Percentiles rank a stretch among this genome's conserved stretches.
Conservation (phyloP, 2,888 invertebrate species). For the Mythimna vitellina region DNA sequence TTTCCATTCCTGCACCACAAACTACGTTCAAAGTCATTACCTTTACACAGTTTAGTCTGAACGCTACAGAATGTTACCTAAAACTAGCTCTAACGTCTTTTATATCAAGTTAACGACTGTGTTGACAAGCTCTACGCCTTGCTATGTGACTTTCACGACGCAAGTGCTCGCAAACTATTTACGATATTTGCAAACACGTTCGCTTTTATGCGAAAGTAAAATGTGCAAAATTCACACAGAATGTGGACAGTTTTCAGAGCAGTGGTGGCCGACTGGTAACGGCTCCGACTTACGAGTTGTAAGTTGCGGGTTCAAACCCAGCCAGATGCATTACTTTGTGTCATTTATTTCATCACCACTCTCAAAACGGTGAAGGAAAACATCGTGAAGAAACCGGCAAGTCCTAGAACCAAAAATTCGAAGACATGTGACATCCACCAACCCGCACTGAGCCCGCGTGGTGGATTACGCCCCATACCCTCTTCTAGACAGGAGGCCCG, state of each 20-base stretch:
- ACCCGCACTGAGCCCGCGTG: no score
- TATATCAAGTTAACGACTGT: slow-evolving; percentile 68
- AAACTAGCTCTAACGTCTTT: slow-evolving; percentile 49
- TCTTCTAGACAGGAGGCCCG: no score
- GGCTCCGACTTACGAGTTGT: no score
- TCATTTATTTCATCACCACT: no score
- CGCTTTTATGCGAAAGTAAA: slow-evolving; percentile 20
- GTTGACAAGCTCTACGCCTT: slow-evolving; percentile 65
- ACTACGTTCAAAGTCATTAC: slow-evolving; percentile 7
- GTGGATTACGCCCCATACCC: no score
- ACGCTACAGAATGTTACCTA: slow-evolving; percentile 42
- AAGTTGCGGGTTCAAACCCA: no score
- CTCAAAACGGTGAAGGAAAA: no score
- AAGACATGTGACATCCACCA: no score
- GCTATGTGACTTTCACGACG: slow-evolving; percentile 48
- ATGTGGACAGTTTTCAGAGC: neutral
- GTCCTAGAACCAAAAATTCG: no score
- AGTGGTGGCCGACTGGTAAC: no score
- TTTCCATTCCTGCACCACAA: neutral
- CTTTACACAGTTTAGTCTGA: slow-evolving; percentile 11
- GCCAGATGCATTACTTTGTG: no score
- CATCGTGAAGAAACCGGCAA: no score
- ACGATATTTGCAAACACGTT: slow-evolving; percentile 33
- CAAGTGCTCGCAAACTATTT: slow-evolving; percentile 29
- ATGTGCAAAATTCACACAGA: slow-evolving; percentile 4